phyloP scores from a whole-genome alignment of 2,888 invertebrate genomes.

The Labia minor region DNA sequence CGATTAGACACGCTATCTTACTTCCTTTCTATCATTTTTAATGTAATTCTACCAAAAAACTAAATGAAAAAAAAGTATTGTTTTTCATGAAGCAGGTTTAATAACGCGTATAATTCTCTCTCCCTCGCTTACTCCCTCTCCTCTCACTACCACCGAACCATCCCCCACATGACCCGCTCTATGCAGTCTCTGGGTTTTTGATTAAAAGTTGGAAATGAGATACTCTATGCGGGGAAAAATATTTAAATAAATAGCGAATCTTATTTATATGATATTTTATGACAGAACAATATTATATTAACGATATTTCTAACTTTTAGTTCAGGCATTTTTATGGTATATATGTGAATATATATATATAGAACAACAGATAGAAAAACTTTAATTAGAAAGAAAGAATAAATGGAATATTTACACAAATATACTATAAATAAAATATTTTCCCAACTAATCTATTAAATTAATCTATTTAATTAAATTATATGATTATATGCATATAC shows the following conservation, averaged over 20 bases:
- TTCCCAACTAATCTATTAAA: too few species aligned
- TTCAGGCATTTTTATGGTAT: too few species aligned
- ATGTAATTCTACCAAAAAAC: too few species aligned
- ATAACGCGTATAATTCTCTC: background rate
- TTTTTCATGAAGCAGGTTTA: slow-evolving; percentile 2
- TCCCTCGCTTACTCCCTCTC: background rate
- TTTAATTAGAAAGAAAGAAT: too few species aligned
- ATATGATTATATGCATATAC: too few species aligned
- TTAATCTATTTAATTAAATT: too few species aligned
- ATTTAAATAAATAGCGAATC: slow-evolving; percentile 13
- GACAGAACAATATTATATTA: background rate
- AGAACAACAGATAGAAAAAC: too few species aligned
- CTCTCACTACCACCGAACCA: background rate
- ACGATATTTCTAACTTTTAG: too few species aligned
- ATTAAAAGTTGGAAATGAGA: slow-evolving; percentile 13
- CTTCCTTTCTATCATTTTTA: background rate
- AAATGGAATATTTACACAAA: too few species aligned
- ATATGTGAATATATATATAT: too few species aligned
- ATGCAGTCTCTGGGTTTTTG: slow-evolving; percentile 1
- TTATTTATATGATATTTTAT: background rate
- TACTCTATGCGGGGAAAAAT: background rate
- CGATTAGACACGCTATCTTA: background rate
- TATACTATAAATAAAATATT: too few species aligned
- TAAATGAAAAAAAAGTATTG: background rate
- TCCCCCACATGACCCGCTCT: too few species aligned